Percentiles rank a stretch among this genome's conserved stretches.
Evolutionary conservation across 2,797 vertebrate species (phyloP).

Genomic region (Bradypus variegatus): DNA sequence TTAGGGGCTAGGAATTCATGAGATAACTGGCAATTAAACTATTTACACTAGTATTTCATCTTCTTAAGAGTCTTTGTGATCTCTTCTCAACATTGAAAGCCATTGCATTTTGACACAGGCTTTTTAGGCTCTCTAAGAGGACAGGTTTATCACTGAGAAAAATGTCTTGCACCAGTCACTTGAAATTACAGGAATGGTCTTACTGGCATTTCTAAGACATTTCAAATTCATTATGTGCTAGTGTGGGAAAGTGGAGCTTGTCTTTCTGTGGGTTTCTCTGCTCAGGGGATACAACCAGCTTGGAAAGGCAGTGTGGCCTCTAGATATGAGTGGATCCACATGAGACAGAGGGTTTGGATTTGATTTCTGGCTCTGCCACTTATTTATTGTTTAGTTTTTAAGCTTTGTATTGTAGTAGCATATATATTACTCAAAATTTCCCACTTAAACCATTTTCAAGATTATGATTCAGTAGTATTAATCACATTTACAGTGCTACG

Average conservation of each 20-base stretch:
- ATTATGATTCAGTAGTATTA: no score
- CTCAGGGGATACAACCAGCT: no score
- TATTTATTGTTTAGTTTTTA: background rate
- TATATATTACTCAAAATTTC: no score
- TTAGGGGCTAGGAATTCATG: background rate
- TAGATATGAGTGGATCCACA: rapidly evolving
- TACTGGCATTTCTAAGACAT: background rate
- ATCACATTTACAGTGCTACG: no score
- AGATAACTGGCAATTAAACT: no score
- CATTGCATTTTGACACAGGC: background rate
- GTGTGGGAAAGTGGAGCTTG: background rate
- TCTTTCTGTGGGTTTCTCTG: background rate
- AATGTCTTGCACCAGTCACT: background rate
- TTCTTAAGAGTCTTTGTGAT: background rate
- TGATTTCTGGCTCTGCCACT: background rate
- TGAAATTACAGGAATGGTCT: background rate
- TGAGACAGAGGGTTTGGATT: no score
- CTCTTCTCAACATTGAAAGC: background rate
- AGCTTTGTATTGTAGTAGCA: no score
- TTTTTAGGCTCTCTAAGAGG: background rate
- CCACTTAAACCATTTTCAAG: no score
- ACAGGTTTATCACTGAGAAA: background rate
- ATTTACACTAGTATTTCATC: background rate
- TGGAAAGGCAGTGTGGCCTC: background rate
- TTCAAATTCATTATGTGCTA: no score